Base-by-base conservation (phyloP, 1,140 invertebrate species). In the Armadillidium nasatum region DNA sequence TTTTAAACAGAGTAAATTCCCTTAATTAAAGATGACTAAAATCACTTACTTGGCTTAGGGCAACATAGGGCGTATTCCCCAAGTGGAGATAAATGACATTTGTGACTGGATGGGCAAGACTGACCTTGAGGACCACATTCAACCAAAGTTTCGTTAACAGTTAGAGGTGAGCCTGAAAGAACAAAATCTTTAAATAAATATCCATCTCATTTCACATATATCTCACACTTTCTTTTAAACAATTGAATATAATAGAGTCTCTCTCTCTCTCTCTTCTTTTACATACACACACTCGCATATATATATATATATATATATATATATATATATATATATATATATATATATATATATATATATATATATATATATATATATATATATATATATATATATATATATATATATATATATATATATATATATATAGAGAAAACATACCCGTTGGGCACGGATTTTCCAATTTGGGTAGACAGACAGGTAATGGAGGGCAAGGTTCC, bases 21-120 rank as follows among this genome's bases (percentile, higher is more conserved):
- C n/a, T n/a, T n/a, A n/a, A 33, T 6, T 33, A 33, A 3, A 33
- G 6, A 33, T 33, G 1, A 33, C 1, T 33, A 33, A 1, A 3
- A 33, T 10, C 71, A 80, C 87, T 87, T 83, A 90, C 89, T 86
- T 70, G 92, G 92, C 83, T 94, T 94, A 10, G 92, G 91, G 83
- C 93, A 94, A 84, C 93, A 94, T 0, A 94, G 90, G 0, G 90
- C 89, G 79, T 90, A 90, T 82, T 93, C 90, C 81, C 91, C 90
- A 21, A 93, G 87, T 0, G 92, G 92, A 78, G 91, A 92, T 71
- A 94, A 86, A 80, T 93, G 90, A 81, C 93, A 94, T 78, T 91
- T 92, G 84, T 94, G 92, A 0, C 91, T 91, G 3, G 91, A 92
- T 4, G 93, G 93, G 81, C 93, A 94, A 9, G 87, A 87, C 45